Base-by-base conservation (phyloP, 1,140 invertebrate species). In the Habropoda laboriosa region DNA sequence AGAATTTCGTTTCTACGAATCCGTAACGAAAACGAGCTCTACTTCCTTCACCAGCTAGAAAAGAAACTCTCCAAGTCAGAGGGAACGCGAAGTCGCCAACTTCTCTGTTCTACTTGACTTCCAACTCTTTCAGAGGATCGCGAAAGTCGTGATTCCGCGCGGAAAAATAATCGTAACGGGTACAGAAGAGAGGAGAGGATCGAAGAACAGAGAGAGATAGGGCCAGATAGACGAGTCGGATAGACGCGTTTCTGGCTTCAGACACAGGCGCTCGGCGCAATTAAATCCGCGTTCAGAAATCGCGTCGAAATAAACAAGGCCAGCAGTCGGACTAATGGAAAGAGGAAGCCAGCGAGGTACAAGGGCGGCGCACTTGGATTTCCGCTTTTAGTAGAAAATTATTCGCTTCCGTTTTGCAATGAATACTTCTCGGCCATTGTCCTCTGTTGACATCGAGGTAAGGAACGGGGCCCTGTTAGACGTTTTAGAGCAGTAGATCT, bases 341-440 rank as follows among this genome's bases (percentile, higher is more conserved):
- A 60, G 70, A 32, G 70, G 55, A 60, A 73, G 40, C 24, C 16
- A 13, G 18, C 42, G 18, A 21, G 63, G n/a, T 21, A 47, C 63
- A 66, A 66, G 63, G 70, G 70, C 16, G 57, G 40, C 55, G 42
- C 55, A 47, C 55, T 73, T 73, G 70, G 70, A 73, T 73, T 60
- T 73, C 70, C 57, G 55, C 70, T 49, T 73, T 61, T 73, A 60
- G 55, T 73, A 49, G 57, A 73, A 73, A 73, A 73, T 73, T 73
- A 73, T 73, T 73, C 55, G 40, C 70, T n/a, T 61, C 57, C 55
- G 40, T 21, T 18, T 21, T 42, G 57, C 27, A 73, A 61, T 73
- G 70, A 73, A 73, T 61, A 61, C 30, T 61, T 30, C 30, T 18
- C 47, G 30, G 70, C 55, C 42, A 73, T 73, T 73, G 70, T 73